Evolutionary conservation across 2,113 vertebrate species (phyloP).

Genomic region (Centrocercus urophasianus): DNA sequence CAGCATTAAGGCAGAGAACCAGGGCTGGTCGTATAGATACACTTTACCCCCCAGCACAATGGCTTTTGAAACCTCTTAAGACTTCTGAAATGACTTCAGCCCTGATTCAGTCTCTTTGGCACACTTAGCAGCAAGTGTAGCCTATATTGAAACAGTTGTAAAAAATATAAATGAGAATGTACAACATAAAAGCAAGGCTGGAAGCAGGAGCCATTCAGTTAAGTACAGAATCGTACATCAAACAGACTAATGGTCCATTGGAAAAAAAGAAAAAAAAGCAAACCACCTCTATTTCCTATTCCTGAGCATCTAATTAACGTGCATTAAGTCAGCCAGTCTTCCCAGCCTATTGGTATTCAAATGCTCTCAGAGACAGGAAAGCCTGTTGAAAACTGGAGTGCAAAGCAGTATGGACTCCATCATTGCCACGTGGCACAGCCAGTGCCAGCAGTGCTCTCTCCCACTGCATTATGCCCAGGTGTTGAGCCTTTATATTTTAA

Average conservation of each 20-base stretch:
- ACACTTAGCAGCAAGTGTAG: background rate
- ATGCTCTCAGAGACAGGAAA: background rate
- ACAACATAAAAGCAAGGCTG: background rate
- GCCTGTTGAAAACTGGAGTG: background rate
- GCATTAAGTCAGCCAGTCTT: background rate
- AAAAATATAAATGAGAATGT: background rate
- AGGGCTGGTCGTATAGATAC: background rate
- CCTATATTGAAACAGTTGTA: background rate
- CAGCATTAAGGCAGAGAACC: background rate
- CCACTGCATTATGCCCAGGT: fast-evolving
- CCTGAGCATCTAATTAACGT: background rate
- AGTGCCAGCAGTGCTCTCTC: background rate
- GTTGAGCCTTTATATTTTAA: background rate
- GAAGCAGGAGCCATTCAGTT: background rate
- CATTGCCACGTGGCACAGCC: background rate
- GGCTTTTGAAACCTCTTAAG: background rate
- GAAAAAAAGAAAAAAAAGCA: background rate
- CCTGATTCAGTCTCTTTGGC: background rate
- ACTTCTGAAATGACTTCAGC: background rate
- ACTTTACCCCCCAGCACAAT: background rate
- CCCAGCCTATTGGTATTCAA: background rate
- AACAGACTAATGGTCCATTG: background rate
- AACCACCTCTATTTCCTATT: background rate
- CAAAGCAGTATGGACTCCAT: background rate
- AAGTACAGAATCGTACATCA: background rate